These are phyloP conservation scores for Caranx ignobilis DNA, from an alignment of 2,113 vertebrate genomes.

Conservation along the genomic window DNA sequence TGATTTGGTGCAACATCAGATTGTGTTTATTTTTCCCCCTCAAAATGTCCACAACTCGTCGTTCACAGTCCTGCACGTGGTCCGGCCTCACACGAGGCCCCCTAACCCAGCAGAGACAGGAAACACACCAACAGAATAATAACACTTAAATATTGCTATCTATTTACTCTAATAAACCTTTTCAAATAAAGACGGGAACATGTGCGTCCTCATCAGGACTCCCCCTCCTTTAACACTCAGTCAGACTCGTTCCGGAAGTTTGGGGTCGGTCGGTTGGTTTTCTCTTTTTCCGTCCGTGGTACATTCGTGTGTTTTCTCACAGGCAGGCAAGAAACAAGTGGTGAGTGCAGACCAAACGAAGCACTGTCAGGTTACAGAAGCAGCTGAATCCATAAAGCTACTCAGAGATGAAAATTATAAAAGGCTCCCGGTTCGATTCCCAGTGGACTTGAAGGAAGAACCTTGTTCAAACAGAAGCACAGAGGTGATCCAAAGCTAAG, in stretches of 20 bases:
- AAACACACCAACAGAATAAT: conserved; percentile 70
- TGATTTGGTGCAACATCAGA: conserved; percentile 73
- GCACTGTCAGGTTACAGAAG: conserved; percentile 56
- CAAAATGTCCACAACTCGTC: conserved; percentile 67
- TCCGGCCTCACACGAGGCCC: conserved; percentile 17
- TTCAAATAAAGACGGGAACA: conserved; percentile 51
- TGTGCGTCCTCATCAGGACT: conserved; percentile 40
- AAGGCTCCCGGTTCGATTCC: conserved; percentile 25
- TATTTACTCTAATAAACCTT: conserved; percentile 69
- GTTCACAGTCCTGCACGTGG: conserved; percentile 71
- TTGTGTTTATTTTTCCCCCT: conserved; percentile 76
- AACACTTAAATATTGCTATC: conserved; percentile 83
- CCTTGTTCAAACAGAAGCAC: conserved; percentile 66
- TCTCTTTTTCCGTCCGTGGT: conserved; percentile 52
- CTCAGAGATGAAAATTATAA: conserved; percentile 62
- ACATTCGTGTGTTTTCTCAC: conserved; percentile 76
- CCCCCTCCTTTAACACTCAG: conserved; percentile 35
- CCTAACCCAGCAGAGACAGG: conserved; percentile 70
- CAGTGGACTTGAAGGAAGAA: conserved; percentile 31
- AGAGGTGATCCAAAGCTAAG: conserved; percentile 72
- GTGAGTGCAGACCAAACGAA: conserved; percentile 67
- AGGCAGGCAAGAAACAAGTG: conserved; percentile 65
- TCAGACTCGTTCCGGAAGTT: conserved; percentile 48
- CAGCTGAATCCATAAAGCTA: conserved; percentile 71
- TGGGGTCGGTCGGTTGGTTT: background rate